Evolutionary conservation across 2,113 vertebrate species (phyloP), one percentile per base, ranked within the genome.

Genomic region (Sinocyclocheilus anshuiensis): DNA sequence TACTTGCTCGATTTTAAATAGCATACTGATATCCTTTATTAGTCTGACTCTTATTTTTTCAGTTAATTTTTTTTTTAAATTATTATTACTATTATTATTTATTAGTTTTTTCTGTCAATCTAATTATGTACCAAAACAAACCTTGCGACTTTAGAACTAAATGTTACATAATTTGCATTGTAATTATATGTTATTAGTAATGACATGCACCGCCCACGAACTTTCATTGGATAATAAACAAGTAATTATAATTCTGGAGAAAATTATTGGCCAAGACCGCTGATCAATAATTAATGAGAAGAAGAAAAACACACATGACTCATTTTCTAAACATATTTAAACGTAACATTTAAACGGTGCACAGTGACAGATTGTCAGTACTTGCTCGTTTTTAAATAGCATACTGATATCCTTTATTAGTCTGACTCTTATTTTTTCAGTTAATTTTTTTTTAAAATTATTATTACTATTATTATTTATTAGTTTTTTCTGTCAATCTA

Each of bases 171-270:
- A 74, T 74, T 84, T 75, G 8, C 82, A 42, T 2, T 36, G 12
- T 9, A 83, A 53, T 10, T n/a, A 36, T 10, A 6, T 22, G 26
- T 13, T 57, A 39, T 39, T 39, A 24, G 20, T 57, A 84, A 36
- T 24, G 5, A 57, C 22, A 84, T 74, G 82, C 50, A 75, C 69
- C 50, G 22, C 82, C 82, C 69, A 4, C 50, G 69, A 16, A 57
- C 12, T 59, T n/a, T 84, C 6, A 84, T 84, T 75, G 82, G 82
- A 53, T n/a, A 74, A 13, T 10, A 59, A 12, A 36, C 82, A 84
- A 7, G 20, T 42, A 50, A 74, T 74, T 39, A 9, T 2, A 33
- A 1, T 42, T 57, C n/a, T 29, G 12, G 4, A 26, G 50, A 22
- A 55, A 39, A 5, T 24, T 8, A 84, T 84, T 84, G 69, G 82